Percentiles rank a stretch among this genome's conserved stretches.
phyloP scores from a whole-genome alignment of 2,888 invertebrate genomes.

The Apotomis betuletana region DNA sequence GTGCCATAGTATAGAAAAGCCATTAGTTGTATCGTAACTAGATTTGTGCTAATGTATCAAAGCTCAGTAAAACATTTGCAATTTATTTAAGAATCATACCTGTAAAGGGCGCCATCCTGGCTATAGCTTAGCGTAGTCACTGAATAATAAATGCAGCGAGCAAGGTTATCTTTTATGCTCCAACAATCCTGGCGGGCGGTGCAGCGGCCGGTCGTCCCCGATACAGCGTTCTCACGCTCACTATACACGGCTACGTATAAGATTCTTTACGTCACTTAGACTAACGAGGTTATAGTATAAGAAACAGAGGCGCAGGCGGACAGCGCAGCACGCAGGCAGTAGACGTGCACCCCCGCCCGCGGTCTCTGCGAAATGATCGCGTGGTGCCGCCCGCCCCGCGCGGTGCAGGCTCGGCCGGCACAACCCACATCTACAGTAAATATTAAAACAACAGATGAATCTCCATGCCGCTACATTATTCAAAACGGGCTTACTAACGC shows the following conservation, averaged over 20 bases:
- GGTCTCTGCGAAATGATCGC: conserved; percentile 75
- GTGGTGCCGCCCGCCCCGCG: conserved; percentile 57
- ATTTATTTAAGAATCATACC: conserved; percentile 64
- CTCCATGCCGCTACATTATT: conserved; percentile 34
- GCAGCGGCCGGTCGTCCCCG: conserved; percentile 55
- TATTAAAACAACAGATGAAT: conserved; percentile 57
- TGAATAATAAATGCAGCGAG: conserved; percentile 79
- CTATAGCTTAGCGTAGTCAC: conserved; percentile 72
- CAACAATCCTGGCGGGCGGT: conserved; percentile 53
- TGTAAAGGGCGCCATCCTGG: conserved; percentile 79
- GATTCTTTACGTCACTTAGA: conserved; percentile 72
- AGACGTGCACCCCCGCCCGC: conserved; percentile 72
- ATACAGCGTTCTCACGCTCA: conserved; percentile 52
- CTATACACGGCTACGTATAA: conserved; percentile 56
- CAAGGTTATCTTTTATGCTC: conserved; percentile 69
- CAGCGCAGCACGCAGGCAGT: conserved; percentile 44
- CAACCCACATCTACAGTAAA: conserved; percentile 55
- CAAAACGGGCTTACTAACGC: conserved; percentile 16
- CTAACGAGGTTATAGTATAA: conserved; percentile 74
- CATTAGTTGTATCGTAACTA: neutral
- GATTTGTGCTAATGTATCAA: conserved; percentile 26
- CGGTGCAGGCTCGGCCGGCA: conserved; percentile 64
- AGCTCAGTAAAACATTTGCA: conserved; percentile 27
- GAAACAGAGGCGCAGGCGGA: conserved; percentile 55
- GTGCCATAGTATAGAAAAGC: neutral